phyloP scores from a whole-genome alignment of 2,797 vertebrate genomes.

The Gephyroberyx darwinii region DNA sequence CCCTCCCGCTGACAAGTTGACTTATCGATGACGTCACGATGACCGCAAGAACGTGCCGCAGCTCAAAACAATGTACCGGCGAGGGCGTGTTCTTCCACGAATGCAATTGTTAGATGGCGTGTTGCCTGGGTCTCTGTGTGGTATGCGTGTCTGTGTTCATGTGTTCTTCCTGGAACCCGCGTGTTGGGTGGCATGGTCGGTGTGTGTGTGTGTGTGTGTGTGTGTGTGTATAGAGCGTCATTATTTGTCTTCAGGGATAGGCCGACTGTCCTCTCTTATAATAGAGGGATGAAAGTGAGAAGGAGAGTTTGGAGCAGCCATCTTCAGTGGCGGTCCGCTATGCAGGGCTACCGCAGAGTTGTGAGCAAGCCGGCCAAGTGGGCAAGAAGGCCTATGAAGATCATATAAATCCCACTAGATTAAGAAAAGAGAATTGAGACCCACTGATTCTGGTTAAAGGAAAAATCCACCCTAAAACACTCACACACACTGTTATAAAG shows the following conservation, averaged over 20 bases:
- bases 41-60: slow-evolving; percentile 53
- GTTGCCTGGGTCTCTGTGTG: slow-evolving; percentile 60
- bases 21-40: slow-evolving; percentile 56
- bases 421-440: not conserved
- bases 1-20: slow-evolving; percentile 49
- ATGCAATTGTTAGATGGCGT: slow-evolving; percentile 62
- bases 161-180: slow-evolving; percentile 64
- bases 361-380: not conserved
- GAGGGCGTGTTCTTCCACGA: slow-evolving; percentile 60
- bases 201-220: slow-evolving; percentile 19
- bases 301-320: slow-evolving; percentile 11
- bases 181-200: slow-evolving; percentile 66
- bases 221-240: slow-evolving; percentile 37
- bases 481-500: no score
- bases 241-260: slow-evolving; percentile 71
- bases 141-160: slow-evolving; percentile 54
- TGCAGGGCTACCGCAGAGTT: not conserved
- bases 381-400: not conserved
- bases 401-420: not conserved
- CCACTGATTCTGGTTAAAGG: not conserved
- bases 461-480: not conserved
- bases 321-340: not conserved
- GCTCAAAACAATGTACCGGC: slow-evolving; percentile 65
- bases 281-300: slow-evolving; percentile 39
- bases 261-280: slow-evolving; percentile 48